These are phyloP conservation scores for Sebastes trivittatus DNA, from an alignment of 2,797 vertebrate species.

Conservation along the genomic window DNA sequence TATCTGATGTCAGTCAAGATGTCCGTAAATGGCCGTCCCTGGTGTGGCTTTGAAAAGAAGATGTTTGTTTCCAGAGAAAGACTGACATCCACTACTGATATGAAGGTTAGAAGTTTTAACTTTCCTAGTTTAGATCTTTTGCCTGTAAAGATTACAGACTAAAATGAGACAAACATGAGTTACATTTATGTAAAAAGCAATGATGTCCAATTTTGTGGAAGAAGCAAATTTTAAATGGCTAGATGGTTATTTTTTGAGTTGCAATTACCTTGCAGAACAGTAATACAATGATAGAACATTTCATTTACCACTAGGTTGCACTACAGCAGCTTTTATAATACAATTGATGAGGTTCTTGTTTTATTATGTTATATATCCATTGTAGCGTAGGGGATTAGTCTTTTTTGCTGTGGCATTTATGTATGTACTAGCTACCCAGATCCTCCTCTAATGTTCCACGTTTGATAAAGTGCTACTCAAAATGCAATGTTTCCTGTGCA, in stretches of 20 bases:
- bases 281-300: neutral
- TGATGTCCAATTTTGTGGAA: neutral
- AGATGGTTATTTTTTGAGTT: neutral
- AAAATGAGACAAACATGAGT: neutral
- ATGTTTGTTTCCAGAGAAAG: neutral
- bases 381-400: neutral
- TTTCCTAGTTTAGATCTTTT: neutral
- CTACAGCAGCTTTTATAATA: neutral
- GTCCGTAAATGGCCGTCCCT: neutral
- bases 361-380: neutral
- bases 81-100: neutral
- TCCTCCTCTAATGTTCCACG: neutral
- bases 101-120: constrained; percentile 28
- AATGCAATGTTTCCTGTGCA: neutral
- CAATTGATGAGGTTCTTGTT: neutral
- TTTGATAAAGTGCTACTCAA: neutral
- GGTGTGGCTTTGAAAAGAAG: neutral
- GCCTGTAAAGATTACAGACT: neutral
- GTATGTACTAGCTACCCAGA: neutral
- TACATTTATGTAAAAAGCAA: neutral
- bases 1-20: constrained; percentile 1
- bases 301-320: neutral
- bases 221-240: neutral
- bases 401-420: neutral
- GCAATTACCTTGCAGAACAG: neutral